Conservation (phyloP, 1,140 invertebrate genomes). For the Lanistes nyassanus region DNA sequence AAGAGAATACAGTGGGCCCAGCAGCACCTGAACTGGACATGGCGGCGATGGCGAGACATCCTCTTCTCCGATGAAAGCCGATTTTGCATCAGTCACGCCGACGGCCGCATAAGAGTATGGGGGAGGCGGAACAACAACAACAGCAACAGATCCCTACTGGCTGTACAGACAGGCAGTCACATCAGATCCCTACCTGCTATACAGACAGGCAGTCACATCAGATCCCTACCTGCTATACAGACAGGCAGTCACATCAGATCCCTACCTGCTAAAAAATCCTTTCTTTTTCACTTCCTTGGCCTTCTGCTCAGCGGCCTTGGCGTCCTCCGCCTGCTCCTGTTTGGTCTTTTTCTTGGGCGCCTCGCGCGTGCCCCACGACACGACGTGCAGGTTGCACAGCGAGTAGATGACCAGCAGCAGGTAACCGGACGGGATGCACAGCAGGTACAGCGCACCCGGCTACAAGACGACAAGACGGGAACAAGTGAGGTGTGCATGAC, state of each 20-base stretch:
- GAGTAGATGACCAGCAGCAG: conserved; percentile 63
- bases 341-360: conserved; percentile 65
- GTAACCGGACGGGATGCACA: conserved; percentile 62
- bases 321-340: conserved; percentile 48
- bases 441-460: conserved; percentile 56
- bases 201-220: too few relatives aligned
- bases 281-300: conserved; percentile 63
- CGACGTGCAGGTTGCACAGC: conserved; percentile 58
- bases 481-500: not conserved
- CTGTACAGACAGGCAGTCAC: too few relatives aligned
- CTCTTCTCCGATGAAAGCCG: too few relatives aligned
- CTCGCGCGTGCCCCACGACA: conserved; percentile 63
- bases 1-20: too few relatives aligned
- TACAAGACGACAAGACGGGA: not conserved
- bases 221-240: conserved; percentile 78
- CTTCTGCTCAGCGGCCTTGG: conserved; percentile 42
- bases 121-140: too few relatives aligned
- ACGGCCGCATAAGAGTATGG: too few relatives aligned
- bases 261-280: conserved; percentile 67
- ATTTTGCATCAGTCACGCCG: too few relatives aligned
- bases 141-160: too few relatives aligned
- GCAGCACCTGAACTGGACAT: too few relatives aligned
- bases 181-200: too few relatives aligned
- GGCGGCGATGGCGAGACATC: too few relatives aligned
- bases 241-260: conserved; percentile 71